Percentiles rank a stretch among this genome's conserved stretches.
phyloP scores from a whole-genome alignment of 1,140 invertebrate genomes.

The Camponotus floridanus region DNA sequence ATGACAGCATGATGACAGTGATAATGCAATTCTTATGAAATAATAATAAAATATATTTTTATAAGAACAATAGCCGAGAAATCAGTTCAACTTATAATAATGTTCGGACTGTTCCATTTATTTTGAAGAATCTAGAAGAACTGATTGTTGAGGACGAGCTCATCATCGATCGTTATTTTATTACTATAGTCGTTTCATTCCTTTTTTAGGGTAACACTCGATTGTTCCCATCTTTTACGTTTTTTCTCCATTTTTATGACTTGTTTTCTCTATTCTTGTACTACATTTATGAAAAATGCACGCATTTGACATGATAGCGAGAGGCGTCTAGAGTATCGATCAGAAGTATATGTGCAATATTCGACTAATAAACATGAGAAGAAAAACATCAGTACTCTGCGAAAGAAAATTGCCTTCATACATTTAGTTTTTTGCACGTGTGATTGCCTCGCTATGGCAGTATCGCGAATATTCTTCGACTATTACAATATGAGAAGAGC shows the following conservation, averaged over 20 bases:
- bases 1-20: neutral
- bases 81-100: neutral
- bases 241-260: neutral
- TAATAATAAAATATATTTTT: neutral
- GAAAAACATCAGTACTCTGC: neutral
- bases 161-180: neutral
- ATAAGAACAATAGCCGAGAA: slow-evolving; percentile 23
- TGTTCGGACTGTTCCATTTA: slow-evolving; percentile 29
- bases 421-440: neutral
- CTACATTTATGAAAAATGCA: neutral
- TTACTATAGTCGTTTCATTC: neutral
- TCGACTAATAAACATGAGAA: slow-evolving; percentile 15
- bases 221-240: neutral
- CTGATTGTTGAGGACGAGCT: neutral
- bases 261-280: neutral
- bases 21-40: neutral
- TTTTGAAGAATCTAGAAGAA: neutral
- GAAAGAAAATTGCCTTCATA: neutral
- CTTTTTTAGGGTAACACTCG: neutral
- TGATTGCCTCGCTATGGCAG: neutral
- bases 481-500: neutral
- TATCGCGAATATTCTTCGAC: neutral
- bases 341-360: neutral
- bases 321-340: neutral
- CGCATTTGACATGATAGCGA: neutral